Base-by-base conservation (phyloP, 2,888 invertebrate genomes). In the Lasius platythorax region DNA sequence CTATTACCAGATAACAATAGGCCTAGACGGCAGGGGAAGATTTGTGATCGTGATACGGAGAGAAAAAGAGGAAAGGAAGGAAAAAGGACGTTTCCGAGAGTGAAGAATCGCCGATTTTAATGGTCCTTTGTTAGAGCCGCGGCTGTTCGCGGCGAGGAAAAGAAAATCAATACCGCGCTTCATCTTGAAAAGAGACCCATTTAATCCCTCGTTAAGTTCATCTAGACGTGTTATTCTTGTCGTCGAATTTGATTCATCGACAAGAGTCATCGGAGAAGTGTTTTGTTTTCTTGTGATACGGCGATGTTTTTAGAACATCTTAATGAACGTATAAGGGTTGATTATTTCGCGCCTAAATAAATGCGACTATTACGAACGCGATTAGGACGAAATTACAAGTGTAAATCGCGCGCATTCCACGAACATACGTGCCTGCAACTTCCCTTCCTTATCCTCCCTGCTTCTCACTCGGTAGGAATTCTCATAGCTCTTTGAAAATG, bases 71-170 rank as follows among this genome's bases (percentile, higher is more conserved):
- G 53, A 82, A 72, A 74, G 74, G 50, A 82, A 73, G 70, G 66
- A 85, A 83, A 72, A 82, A 79, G 82, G 75, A 85, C 82, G 86
- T 86, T 83, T 84, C 83, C 78, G 58, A 70, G 85, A 89, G 88
- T 85, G 85, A 85, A 85, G 89, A 90, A 89, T 87, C 89, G 87
- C 50, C 85, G 89, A 89, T 90, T 90, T 91, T 91, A 91, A 91
- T 89, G 88, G 87, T 68, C 87, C 85, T 87, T 91, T 90, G 89
- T 90, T 89, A 87, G 86, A 85, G 78, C 78, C 63, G 75, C 87
- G 85, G 58, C 81, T 73, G 86, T 82, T 85, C 84, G 87, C 73
- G 82, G 78, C 74, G 56, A 50, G 72, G 79, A 68, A 85, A 83
- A 83, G 87, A 87, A 90, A 88, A 91, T 91, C 90, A 91, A 91